A percentile compares a stretch with the other conserved stretches of the same genome.
Evolutionary conservation across 2,113 vertebrate species (phyloP).

Genomic region (Rattus rattus): DNA sequence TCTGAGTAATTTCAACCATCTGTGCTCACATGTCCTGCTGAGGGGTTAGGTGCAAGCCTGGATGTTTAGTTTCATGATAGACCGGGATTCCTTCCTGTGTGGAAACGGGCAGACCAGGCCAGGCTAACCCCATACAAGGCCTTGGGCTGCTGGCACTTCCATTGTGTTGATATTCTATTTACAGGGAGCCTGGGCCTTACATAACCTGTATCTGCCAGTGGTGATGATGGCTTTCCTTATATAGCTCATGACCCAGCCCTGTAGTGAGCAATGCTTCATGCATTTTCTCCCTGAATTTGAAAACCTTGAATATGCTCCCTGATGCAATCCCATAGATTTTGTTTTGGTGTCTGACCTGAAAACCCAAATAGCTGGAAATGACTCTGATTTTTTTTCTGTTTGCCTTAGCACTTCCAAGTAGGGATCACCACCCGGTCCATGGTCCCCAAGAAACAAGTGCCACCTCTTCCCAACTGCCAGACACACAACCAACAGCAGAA

Average conservation of each 20-base stretch:
- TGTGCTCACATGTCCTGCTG: neutral
- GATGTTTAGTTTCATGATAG: neutral
- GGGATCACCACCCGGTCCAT: slow-evolving; percentile 9
- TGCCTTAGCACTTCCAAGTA: slow-evolving; percentile 38
- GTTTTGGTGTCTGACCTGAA: slow-evolving; percentile 24
- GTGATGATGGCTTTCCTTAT: neutral
- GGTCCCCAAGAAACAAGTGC: neutral
- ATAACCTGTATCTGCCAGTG: neutral
- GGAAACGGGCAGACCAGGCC: neutral
- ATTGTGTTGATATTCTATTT: neutral
- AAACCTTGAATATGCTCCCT: slow-evolving; percentile 45
- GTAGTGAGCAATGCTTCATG: slow-evolving; percentile 27
- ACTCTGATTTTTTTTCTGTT: slow-evolving; percentile 22
- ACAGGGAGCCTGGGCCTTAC: neutral
- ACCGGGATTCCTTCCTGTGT: neutral
- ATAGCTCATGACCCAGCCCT: neutral
- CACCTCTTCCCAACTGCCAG: accelerated
- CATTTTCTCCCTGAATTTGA: neutral
- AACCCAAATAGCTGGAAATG: slow-evolving; percentile 54
- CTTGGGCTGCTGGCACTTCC: neutral
- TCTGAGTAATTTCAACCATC: neutral
- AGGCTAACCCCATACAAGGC: neutral
- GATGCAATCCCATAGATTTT: slow-evolving; percentile 46
- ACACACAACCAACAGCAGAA: neutral
- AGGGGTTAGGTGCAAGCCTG: neutral